Evolutionary conservation across 2,888 invertebrate species (phyloP).

Genomic region (Julus scanicus): DNA sequence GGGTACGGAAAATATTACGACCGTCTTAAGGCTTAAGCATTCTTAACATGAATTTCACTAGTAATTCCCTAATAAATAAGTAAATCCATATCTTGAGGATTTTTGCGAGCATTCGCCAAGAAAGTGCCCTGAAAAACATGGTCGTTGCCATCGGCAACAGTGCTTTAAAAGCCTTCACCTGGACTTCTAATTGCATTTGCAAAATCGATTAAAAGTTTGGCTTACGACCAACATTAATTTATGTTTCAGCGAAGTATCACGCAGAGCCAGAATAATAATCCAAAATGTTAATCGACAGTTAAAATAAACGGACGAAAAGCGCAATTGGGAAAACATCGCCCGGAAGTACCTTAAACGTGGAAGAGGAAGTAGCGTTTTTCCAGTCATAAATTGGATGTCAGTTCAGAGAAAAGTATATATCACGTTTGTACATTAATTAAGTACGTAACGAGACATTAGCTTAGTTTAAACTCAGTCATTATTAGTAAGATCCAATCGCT

Average conservation of each 20-base stretch:
- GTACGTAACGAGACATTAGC: no score
- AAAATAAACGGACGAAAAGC: not conserved
- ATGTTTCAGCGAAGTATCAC: constrained; percentile 8
- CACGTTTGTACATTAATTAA: not conserved
- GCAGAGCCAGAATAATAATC: not conserved
- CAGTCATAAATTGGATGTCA: not conserved
- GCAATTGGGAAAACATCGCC: not conserved
- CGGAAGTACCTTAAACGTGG: not conserved
- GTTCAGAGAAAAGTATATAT: not conserved
- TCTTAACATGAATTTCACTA: not conserved
- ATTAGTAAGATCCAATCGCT: not conserved
- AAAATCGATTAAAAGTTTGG: constrained; percentile 42
- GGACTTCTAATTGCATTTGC: constrained; percentile 32
- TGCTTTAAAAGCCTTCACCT: constrained; percentile 31
- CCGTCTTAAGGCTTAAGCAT: no score
- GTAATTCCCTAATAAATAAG: not conserved
- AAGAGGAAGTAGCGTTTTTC: not conserved
- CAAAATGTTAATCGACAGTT: not conserved
- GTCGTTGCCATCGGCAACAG: constrained; percentile 18
- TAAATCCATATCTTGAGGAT: not conserved
- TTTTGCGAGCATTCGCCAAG: not conserved
- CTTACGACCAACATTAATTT: constrained; percentile 30
- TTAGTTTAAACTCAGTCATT: no score
- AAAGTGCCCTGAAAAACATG: not conserved
- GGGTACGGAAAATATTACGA: no score